Base-by-base conservation (phyloP, 2,888 invertebrate genomes). In the Heteropelma amictum region DNA sequence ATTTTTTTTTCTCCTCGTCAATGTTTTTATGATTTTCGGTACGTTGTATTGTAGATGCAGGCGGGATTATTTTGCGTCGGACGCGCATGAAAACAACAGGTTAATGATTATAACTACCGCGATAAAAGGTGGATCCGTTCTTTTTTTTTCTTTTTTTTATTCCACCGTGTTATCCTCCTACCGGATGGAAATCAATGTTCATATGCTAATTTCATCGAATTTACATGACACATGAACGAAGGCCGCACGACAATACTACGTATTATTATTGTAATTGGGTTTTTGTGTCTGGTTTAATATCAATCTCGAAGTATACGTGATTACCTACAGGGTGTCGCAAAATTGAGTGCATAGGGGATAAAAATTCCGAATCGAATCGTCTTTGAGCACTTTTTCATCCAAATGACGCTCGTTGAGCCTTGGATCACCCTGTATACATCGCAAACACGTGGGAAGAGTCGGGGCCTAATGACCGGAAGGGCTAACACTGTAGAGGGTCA, bases 401-500 rank as follows among this genome's bases (percentile, higher is more conserved):
- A n/a, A n/a, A n/a, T n/a, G n/a, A n/a, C n/a, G n/a, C n/a, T n/a
- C n/a, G n/a, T n/a, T n/a, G n/a, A n/a, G n/a, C n/a, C n/a, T n/a
- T n/a, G n/a, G n/a, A n/a, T n/a, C n/a, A n/a, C n/a, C n/a, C 10
- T 45, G 21, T n/a, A 10, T 47, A n/a, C 5, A 45, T 45, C 17
- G 45, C n/a, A n/a, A 45, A 42, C 10, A 51, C 45, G 14, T 17
- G 26, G 63, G 40, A 28, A 70, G 72, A 60, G 8, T n/a, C n/a
- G n/a, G n/a, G n/a, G n/a, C n/a, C 81, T 84, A 85, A 85, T 81
- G 81, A 84, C 87, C 84, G 87, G 85, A 86, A 84, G 82, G 77
- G 79, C 71, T 63, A 75, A 75, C 75, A 75, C 56, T 38, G 40
- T 64, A 51, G 64, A 64, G 63, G 73, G 73, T 73, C 73, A 68